Evolutionary conservation across 2,888 invertebrate species (phyloP), one percentile per base, ranked within the genome.

Genomic region (Xylophagus ater): DNA sequence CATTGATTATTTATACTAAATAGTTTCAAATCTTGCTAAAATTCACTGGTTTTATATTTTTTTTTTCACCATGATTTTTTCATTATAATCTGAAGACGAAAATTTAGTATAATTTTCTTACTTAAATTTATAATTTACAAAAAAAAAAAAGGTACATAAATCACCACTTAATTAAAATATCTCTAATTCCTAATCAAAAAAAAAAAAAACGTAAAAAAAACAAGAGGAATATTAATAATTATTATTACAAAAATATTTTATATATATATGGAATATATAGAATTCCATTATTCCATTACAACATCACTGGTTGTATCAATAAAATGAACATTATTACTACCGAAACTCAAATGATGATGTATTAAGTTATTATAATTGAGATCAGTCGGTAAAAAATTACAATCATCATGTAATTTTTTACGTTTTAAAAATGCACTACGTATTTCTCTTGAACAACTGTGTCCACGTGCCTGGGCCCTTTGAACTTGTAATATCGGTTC

Each of bases 401-500:
- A 33, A 37, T 52, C 53, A 15, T 54, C 52, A 17, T 50, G 46
- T 4, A 44, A 29, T 44, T 53, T 51, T 37, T 58, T 58, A 14
- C 58, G 54, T 32, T 58, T 58, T 18, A 54, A 45, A 40, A 51
- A 48, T 14, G 53, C 50, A 23, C 54, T 49, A 37, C 53, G 47
- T n/a, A 56, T 41, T 42, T 56, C 52, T 26, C 58, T 48, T 12
- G 56, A 56, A 37, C 56, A 57, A 42, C 57, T 57, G 21, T 55
- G 54, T 4, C 58, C 58, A 8, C 53, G 45, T 19, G 54, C 50
- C 34, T 55, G 54, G 3, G 54, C 51, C 30, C 53, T 53, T 41
- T 58, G 56, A n/a, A 58, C 58, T 45, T 58, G 54, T 33, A 58
- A 38, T 21, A 58, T 58, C n/a, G 57, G 57, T 42, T 58, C 58